phyloP scores from a whole-genome alignment of 1,140 invertebrate genomes.

The Drosophila repleta region DNA sequence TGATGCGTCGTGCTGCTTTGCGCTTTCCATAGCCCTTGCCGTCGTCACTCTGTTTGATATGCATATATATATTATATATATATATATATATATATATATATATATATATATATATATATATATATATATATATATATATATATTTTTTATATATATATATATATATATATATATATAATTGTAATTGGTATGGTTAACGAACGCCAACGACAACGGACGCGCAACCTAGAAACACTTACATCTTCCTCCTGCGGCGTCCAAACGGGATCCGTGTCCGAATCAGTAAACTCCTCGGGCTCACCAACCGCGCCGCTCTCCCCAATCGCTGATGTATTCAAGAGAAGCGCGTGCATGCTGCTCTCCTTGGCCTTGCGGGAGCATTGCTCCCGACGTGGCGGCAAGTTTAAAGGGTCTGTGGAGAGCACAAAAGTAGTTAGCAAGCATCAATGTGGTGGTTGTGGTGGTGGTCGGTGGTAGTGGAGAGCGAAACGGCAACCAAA shows the following conservation, averaged over 20 bases:
- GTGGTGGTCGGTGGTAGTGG: constrained; percentile 1
- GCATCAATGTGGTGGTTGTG: constrained; percentile 32
- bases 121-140: constrained; percentile 12
- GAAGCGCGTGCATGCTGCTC: constrained; percentile 78
- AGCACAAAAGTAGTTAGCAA: constrained; percentile 77
- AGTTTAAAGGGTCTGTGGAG: constrained; percentile 84
- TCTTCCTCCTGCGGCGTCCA: constrained; percentile 88
- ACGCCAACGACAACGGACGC: constrained; percentile 12
- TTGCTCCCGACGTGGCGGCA: constrained; percentile 87
- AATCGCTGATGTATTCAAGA: constrained; percentile 60
- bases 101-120: constrained; percentile 11
- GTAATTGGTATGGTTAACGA: constrained; percentile 18
- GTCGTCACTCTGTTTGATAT: constrained; percentile 70
- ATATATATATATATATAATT: constrained; percentile 7
- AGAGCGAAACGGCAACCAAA: constrained; percentile 14
- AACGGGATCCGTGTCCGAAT: constrained; percentile 89
- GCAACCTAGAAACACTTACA: constrained; percentile 63
- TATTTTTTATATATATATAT: constrained; percentile 10
- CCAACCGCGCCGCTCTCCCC: constrained; percentile 70
- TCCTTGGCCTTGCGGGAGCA: constrained; percentile 88
- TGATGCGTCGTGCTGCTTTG: constrained; percentile 69
- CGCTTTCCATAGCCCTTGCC: constrained; percentile 73
- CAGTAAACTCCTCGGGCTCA: constrained; percentile 85
- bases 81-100: constrained; percentile 15
- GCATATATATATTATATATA: constrained; percentile 10